Evolutionary conservation across 2,113 vertebrate species (phyloP), one percentile per base, ranked within the genome.

Genomic region (Ceyx cyanopectus): DNA sequence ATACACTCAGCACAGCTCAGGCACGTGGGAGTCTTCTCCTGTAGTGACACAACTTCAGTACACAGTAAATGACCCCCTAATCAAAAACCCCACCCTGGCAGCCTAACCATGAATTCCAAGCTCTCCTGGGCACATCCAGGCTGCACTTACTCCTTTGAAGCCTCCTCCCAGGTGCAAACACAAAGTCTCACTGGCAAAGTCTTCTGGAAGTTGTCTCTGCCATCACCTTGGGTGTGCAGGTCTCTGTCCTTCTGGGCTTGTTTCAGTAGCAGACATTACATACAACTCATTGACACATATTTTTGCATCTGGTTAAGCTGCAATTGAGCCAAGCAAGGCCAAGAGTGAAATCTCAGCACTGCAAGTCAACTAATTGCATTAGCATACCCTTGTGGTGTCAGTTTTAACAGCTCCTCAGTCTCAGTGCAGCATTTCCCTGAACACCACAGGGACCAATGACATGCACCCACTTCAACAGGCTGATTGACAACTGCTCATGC

Each of bases 301-400:
- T 73, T 93, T 62, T 93, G 37, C 75, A 92, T 70, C 65, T 86
- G 40, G 43, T 88, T 81, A 78, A 87, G 85, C 34, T 19, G 76
- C 16, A 74, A 1, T 23, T 46, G 77, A 86, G 69, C 57, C 34
- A 53, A 78, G 75, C 16, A 56, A 90, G 85, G 56, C 40, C 53
- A 67, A 50, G 41, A 79, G 51, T 79, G 79, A 78, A 86, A 53
- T 26, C 40, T 70, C 40, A 81, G 58, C 54, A 14, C 8, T 70
- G 68, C 26, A 88, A 91, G 48, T 53, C 32, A 66, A 22, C 51
- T 80, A 76, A 89, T 50, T 57, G 43, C 40, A 74, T 92, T 62
- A 88, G n/a, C 53, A 83, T 63, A 56, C 16, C 15, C 10, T 40
- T 23, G 48, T 34, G 61, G 24, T 86, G 73, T 65, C 50, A 50